Percentiles rank a stretch among this genome's conserved stretches.
Conservation (phyloP, 1,140 invertebrate species). For the Pygmarrhopalites habei region DNA sequence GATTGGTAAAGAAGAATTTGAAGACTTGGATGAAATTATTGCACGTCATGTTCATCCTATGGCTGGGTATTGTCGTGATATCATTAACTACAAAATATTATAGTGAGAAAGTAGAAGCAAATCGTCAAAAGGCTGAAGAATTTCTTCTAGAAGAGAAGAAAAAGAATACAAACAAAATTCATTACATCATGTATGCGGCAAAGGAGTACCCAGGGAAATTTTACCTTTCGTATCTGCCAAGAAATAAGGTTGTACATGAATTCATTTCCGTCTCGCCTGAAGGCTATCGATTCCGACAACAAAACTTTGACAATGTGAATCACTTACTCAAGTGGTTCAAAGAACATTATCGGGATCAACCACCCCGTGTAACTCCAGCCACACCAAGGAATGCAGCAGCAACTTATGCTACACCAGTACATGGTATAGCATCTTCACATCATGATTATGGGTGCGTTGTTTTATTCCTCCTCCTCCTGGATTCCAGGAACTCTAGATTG, state of each 20-base stretch:
- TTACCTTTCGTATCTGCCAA: conserved; percentile 84
- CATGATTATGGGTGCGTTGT: too few species aligned
- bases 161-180: conserved; percentile 78
- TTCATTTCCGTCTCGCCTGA: conserved; percentile 85
- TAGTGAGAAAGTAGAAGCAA: conserved; percentile 60
- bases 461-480: too few species aligned
- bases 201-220: conserved; percentile 93
- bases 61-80: conserved; percentile 82
- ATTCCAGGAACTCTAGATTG: too few species aligned
- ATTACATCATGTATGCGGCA: conserved; percentile 78
- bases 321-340: conserved; percentile 94
- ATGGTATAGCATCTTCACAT: too few species aligned
- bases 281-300: conserved; percentile 82
- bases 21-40: conserved; percentile 98
- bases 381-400: conserved; percentile 26
- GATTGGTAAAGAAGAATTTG: conserved; percentile 84
- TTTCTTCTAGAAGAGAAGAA: conserved; percentile 75
- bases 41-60: conserved; percentile 93
- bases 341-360: conserved; percentile 86
- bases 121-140: conserved; percentile 78
- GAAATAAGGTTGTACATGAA: conserved; percentile 76
- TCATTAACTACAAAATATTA: conserved; percentile 89
- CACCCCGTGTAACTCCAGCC: conserved; percentile 24
- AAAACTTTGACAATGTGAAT: conserved; percentile 77
- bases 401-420: conserved; percentile 23